Evolutionary conservation across 2,888 invertebrate genomes (phyloP), one percentile per base, ranked within the genome.

Genomic region (Schizaphis graminum): DNA sequence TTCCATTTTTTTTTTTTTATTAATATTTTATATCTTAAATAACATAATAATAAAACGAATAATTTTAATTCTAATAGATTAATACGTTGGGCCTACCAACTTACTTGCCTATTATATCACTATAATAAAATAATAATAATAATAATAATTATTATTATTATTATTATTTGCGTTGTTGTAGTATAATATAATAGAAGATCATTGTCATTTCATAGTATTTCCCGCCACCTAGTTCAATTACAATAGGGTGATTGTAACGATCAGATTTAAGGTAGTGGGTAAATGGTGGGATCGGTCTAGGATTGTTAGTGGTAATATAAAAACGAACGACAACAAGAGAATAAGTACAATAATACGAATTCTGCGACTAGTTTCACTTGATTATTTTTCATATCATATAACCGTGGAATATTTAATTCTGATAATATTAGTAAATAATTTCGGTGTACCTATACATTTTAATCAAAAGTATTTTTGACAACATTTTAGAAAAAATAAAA

Each of bases 251-350:
- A 87, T 92, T 87, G 92, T 86, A 92, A 86, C 21, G 57, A 87
- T 61, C 87, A 28, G 16, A 47, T 86, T 49, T n/a, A 44, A 44
- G 61, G 92, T 49, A 86, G 91, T 35, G 61, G 92, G 3, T 49
- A 87, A 49, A 87, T 49, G 61, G 92, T 49, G 67, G 90, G 77
- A 77, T 77, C 77, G 87, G 91, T 56, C 56, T 57, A n/a, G 61
- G 47, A 41, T 49, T 87, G 61, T 87, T 92, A 61, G 92, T 92
- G 35, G 61, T 92, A 92, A 87, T 92, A 92, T 92, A 92, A 92
- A 91, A 91, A 92, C 47, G 86, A 61, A 61, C 85, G 41, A 56
- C 92, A 28, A 16, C 87, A 13, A 61, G 47, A 92, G 8, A 92
- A 61, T 49, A 87, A 87, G 35, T 47, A 92, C 47, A 87, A 61